Percentiles rank a stretch among this genome's conserved stretches.
phyloP scores from a whole-genome alignment of 2,113 vertebrate species.

The Scophthalmus maximus region DNA sequence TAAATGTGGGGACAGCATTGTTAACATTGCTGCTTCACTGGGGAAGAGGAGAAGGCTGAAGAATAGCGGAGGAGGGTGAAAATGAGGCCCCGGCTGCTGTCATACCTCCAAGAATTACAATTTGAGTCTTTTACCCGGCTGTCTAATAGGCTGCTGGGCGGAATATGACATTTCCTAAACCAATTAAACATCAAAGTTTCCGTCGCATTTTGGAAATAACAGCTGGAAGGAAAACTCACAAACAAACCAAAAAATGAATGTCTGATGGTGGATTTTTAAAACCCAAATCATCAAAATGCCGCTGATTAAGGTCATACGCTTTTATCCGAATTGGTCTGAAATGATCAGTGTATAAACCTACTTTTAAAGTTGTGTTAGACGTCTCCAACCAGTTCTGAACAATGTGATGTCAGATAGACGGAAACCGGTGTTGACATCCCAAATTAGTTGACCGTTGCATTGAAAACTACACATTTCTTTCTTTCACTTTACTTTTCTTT shows the following conservation, averaged over 20 bases:
- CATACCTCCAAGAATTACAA: constrained; percentile 70
- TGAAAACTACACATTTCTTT: not conserved
- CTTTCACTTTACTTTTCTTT: not conserved
- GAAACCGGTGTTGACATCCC: constrained; percentile 35
- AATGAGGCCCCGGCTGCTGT: constrained; percentile 71
- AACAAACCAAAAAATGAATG: constrained; percentile 26
- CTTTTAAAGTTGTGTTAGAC: constrained; percentile 14
- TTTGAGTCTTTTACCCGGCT: constrained; percentile 60
- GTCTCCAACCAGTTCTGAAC: constrained; percentile 32
- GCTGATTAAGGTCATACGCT: constrained; percentile 48
- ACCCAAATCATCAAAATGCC: constrained; percentile 34
- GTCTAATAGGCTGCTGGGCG: constrained; percentile 47
- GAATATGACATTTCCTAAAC: constrained; percentile 66
- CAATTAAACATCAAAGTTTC: constrained; percentile 75
- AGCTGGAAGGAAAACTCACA: constrained; percentile 27
- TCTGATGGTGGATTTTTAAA: constrained; percentile 13
- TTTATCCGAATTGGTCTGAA: constrained; percentile 7
- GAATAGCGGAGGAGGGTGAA: constrained; percentile 67
- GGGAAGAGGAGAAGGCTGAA: constrained; percentile 66
- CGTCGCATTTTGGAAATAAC: constrained; percentile 43
- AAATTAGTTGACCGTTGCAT: constrained; percentile 30
- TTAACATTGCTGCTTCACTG: constrained; percentile 80
- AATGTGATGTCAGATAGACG: constrained; percentile 2
- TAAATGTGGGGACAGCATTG: constrained; percentile 81
- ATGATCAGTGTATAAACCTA: constrained; percentile 29